Evolutionary conservation across 1,140 invertebrate genomes (phyloP).

Genomic region (Philopotamus ludificatus): DNA sequence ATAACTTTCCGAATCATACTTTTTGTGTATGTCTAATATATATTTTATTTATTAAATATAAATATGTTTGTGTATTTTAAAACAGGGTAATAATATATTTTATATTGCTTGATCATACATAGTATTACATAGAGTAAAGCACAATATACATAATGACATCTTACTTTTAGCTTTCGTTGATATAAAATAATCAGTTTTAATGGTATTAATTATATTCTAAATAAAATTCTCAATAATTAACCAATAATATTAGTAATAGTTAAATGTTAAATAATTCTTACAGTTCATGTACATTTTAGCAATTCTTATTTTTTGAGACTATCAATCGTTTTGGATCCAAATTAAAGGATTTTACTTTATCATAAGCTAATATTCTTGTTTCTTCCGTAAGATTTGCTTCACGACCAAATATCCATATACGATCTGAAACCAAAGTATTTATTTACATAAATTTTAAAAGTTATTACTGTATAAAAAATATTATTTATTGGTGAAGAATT

Average conservation of each 20-base stretch:
- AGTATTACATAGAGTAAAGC: no score
- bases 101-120: no score
- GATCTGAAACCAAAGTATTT: constrained; percentile 51
- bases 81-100: no score
- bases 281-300: constrained; percentile 41
- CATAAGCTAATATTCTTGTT: constrained; percentile 61
- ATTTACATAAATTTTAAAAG: no score
- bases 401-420: constrained; percentile 65
- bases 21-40: no score
- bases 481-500: no score
- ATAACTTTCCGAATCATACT: no score
- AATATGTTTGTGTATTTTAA: no score
- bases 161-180: no score
- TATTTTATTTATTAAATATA: no score
- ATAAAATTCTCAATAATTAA: not conserved
- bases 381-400: constrained; percentile 58
- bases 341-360: constrained; percentile 55
- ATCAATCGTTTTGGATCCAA: constrained; percentile 64
- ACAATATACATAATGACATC: no score
- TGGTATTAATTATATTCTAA: not conserved
- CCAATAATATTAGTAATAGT: not conserved
- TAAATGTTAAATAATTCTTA: not conserved
- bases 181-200: no score
- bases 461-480: not conserved
- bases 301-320: constrained; percentile 64